phyloP scores from a whole-genome alignment of 2,797 vertebrate species.

The Acipenser ruthenus region DNA sequence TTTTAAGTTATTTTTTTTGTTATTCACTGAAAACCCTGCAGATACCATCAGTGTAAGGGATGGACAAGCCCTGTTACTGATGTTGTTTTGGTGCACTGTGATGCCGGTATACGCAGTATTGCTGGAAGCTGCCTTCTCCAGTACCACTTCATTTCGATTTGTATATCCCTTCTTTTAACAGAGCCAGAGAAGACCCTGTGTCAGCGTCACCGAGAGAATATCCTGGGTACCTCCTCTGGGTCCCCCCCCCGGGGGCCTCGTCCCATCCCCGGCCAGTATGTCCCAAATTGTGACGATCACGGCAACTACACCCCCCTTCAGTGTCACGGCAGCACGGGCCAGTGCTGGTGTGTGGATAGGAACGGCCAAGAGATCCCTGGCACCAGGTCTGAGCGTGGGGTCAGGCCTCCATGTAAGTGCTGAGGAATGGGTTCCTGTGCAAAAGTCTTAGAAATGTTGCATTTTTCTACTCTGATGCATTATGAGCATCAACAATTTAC shows the following conservation, averaged over 20 bases:
- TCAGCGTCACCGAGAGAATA: slow-evolving; percentile 63
- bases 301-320: slow-evolving; percentile 75
- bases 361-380: slow-evolving; percentile 76
- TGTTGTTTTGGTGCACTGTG: too few relatives aligned
- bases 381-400: slow-evolving; percentile 60
- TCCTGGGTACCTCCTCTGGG: slow-evolving; percentile 35
- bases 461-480: too few relatives aligned
- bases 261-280: slow-evolving; percentile 51
- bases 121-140: slow-evolving; percentile 17
- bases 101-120: not conserved
- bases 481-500: too few relatives aligned
- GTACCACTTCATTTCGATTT: slow-evolving; percentile 1
- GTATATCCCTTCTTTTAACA: slow-evolving; percentile 25
- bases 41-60: too few relatives aligned
- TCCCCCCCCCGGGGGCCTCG: slow-evolving; percentile 42
- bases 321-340: slow-evolving; percentile 68
- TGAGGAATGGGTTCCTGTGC: not conserved
- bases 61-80: too few relatives aligned
- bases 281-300: slow-evolving; percentile 74
- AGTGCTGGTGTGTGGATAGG: slow-evolving; percentile 88
- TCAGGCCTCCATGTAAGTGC: slow-evolving; percentile 79
- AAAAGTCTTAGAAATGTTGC: too few relatives aligned
- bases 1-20: too few relatives aligned
- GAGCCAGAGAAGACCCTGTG: slow-evolving; percentile 72
- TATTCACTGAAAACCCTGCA: too few relatives aligned